These are phyloP conservation scores for Caenorhabditis drosophilae DNA, from an alignment of 2,888 invertebrate genomes.

Conservation along the genomic window DNA sequence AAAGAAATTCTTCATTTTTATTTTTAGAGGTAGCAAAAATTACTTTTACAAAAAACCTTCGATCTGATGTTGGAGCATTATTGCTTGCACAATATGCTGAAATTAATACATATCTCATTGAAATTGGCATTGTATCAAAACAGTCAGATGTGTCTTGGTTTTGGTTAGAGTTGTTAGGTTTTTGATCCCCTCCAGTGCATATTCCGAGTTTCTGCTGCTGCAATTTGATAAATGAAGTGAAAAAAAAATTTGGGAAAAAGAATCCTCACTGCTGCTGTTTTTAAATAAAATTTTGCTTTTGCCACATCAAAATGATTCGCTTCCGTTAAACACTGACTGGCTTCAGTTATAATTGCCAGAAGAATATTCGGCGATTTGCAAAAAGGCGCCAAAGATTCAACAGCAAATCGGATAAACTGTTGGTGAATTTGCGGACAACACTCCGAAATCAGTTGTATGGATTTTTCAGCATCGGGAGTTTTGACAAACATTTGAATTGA, in stretches of 20 bases:
- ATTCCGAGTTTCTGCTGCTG: slow-evolving; percentile 17
- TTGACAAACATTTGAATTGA: slow-evolving; percentile 18
- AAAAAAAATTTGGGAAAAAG: too few species aligned
- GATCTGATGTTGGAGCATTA: slow-evolving; percentile 20
- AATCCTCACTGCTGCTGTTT: slow-evolving; percentile 11
- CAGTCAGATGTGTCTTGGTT: slow-evolving; percentile 7
- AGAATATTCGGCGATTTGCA: slow-evolving; percentile 27
- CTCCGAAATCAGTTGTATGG: slow-evolving; percentile 8
- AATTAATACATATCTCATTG: slow-evolving; percentile 31
- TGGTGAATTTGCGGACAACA: slow-evolving; percentile 9
- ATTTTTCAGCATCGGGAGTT: background rate
- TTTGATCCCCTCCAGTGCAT: too few species aligned
- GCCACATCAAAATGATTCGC: background rate
- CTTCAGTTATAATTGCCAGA: slow-evolving; percentile 8
- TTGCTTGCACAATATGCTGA: slow-evolving; percentile 38
- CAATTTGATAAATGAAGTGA: too few species aligned
- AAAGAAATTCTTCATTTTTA: too few species aligned
- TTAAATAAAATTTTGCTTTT: slow-evolving; percentile 11
- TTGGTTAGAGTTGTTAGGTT: too few species aligned
- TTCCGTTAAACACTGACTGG: background rate
- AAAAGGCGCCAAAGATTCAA: slow-evolving; percentile 9
- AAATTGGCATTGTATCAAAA: slow-evolving; percentile 30
- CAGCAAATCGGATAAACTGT: slow-evolving; percentile 16
- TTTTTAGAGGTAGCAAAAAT: too few species aligned
- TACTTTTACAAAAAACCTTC: slow-evolving; percentile 32